Percentiles rank a stretch among this genome's conserved stretches.
Conservation (phyloP, 2,888 invertebrate species). For the Lathronympha strigana region DNA sequence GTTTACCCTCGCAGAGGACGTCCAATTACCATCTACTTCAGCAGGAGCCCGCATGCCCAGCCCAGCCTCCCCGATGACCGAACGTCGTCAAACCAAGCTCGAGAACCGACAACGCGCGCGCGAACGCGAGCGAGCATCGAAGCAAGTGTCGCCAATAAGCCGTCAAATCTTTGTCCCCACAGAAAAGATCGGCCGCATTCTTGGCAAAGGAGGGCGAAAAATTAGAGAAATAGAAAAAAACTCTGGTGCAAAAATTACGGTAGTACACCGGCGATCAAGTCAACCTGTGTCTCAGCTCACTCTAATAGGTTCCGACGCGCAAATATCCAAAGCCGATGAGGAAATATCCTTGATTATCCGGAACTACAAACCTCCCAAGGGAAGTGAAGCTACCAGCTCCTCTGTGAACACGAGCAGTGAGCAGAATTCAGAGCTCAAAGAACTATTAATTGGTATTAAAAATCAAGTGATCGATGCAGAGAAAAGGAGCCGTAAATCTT, state of each 20-base stretch:
- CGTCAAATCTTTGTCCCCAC: conserved; percentile 8
- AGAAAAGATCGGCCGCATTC: conserved; percentile 21
- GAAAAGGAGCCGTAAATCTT: not conserved
- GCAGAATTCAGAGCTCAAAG: not conserved
- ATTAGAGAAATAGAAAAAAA: conserved; percentile 14
- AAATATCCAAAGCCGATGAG: not conserved
- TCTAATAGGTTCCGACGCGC: not conserved
- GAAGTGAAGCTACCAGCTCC: not conserved
- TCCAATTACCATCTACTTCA: not conserved
- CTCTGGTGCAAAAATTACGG: not conserved
- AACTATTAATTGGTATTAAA: not conserved
- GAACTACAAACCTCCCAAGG: not conserved
- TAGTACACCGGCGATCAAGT: conserved; percentile 6
- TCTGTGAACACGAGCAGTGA: conserved; percentile 1
- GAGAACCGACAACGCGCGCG: conserved; percentile 1
- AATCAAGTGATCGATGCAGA: conserved; percentile 1
- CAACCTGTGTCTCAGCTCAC: conserved; percentile 2
- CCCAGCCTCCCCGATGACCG: not conserved
- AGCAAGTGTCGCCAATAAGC: not conserved
- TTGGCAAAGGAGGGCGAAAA: conserved; percentile 16
- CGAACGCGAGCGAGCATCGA: not conserved
- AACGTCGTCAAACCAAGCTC: not conserved
- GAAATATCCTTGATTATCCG: not conserved
- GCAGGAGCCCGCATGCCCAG: not conserved
- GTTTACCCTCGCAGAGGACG: not conserved